phyloP scores from a whole-genome alignment of 2,888 invertebrate genomes.

The Eupithecia insigniata region DNA sequence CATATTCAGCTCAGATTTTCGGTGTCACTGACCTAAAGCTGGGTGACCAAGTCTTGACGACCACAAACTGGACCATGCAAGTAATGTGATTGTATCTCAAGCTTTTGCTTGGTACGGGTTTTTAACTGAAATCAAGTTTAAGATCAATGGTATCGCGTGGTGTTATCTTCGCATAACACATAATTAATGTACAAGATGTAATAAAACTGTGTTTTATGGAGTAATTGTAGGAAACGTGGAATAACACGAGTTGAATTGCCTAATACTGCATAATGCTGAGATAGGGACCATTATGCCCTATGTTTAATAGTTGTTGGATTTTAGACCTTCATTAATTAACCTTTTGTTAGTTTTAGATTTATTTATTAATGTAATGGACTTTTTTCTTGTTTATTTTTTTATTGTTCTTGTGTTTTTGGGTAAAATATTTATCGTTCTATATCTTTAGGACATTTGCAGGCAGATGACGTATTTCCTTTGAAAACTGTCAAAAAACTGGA shows the following conservation, averaged over 20 bases:
- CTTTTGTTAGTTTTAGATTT: too few relatives aligned
- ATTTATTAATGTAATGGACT: too few relatives aligned
- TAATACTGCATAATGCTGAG: too few relatives aligned
- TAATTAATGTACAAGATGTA: slow-evolving; percentile 12
- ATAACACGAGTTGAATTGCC: not conserved
- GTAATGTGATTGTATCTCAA: slow-evolving; percentile 7
- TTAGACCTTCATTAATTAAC: too few relatives aligned
- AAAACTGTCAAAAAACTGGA: not conserved
- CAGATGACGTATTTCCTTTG: not conserved
- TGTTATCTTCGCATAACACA: slow-evolving; percentile 9
- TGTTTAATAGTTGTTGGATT: too few relatives aligned
- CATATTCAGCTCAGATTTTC: not conserved
- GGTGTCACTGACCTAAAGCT: slow-evolving; percentile 12
- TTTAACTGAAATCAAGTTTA: slow-evolving; percentile 17
- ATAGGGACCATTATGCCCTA: too few relatives aligned
- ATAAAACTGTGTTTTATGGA: not conserved
- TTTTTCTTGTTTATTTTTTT: too few relatives aligned
- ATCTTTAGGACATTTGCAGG: not conserved
- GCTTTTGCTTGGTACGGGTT: slow-evolving; percentile 14
- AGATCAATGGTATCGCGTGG: slow-evolving; percentile 11
- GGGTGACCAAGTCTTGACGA: slow-evolving; percentile 14
- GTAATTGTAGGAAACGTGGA: slow-evolving; percentile 5
- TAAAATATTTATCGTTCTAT: too few relatives aligned
- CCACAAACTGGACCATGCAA: slow-evolving; percentile 11
- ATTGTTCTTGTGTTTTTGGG: too few relatives aligned